Evolutionary conservation across 2,113 vertebrate genomes (phyloP).

Genomic region (Aptenodytes forsteri): DNA sequence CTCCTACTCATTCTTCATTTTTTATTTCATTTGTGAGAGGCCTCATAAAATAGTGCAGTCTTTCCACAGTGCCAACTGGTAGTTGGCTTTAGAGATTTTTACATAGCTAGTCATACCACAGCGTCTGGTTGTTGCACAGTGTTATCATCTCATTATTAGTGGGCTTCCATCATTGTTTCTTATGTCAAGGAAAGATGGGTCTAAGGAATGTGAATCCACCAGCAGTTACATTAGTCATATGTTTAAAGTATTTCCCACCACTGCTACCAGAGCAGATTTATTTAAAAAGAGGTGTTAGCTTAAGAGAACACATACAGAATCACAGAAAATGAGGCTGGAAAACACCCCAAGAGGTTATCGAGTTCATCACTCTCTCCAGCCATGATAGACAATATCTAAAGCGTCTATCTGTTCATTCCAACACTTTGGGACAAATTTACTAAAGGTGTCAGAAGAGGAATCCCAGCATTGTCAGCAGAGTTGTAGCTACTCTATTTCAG

Average conservation of each 20-base stretch:
- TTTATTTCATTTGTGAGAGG: slow-evolving; percentile 23
- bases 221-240: background rate
- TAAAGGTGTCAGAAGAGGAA: background rate
- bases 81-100: background rate
- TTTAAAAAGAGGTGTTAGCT: slow-evolving; percentile 3
- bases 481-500: background rate
- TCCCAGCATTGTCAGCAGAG: background rate
- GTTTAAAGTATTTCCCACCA: background rate
- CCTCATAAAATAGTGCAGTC: background rate
- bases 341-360: background rate
- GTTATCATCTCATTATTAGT: background rate
- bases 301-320: background rate
- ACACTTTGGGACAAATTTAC: background rate
- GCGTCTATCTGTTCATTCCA: background rate
- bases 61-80: background rate
- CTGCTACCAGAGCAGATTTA: background rate
- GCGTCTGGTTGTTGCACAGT: background rate
- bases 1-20: background rate
- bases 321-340: background rate
- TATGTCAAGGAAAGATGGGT: background rate
- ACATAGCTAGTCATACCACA: background rate
- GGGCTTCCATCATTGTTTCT: background rate
- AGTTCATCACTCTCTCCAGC: slow-evolving; percentile 8
- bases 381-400: background rate
- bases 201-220: background rate